Base-by-base conservation (phyloP, 2,888 invertebrate species). In the Lycophotia porphyrea region DNA sequence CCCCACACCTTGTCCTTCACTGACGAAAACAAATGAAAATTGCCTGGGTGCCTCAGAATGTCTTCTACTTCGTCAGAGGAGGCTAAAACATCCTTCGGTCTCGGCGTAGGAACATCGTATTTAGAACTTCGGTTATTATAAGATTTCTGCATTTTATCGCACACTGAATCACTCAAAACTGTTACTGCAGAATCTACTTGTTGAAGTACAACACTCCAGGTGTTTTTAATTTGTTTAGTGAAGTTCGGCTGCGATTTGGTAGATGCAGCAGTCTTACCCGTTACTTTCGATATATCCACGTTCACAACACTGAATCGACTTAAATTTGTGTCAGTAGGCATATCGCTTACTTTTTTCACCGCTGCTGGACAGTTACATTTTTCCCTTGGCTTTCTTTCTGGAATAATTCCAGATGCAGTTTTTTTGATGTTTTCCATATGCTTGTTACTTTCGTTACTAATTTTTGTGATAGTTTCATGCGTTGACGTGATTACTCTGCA, bases 1-100 rank as follows among this genome's bases (percentile, higher is more conserved):
- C 93, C 90, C 65, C 81, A 90, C 44, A 93, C 87, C 76, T 87
- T 93, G 2, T 89, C 88, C 67, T 90, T 93, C 47, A 93, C 87
- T 0, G 88, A 71, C 42, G 88, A 80, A 58, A 93, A 92, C 11
- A 93, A 72, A 49, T 88, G 90, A 13, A 85, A 87, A 1, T 88
- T 72, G 11, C 73, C 63, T 21, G 63, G 4, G 13, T 60, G 24
- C 7, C 55, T 18, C 0, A 73, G 15, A 7, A 34, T 11, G 15
- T 84, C 72, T 24, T 81, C 71, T 9, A 82, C 52, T 34, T 86
- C 75, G 47, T 78, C 81, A 1, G 87, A 68, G 15, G 21, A 9
- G 21, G 27, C 34, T 18, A 84, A 68, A 47, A 87, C 76, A 13
- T 78, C 84, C 2, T 39, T 39, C 4, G 39, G 31, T 5, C 86